These are phyloP conservation scores for Chaetops frenatus DNA, from an alignment of 2,113 vertebrate genomes.

Conservation along the genomic window DNA sequence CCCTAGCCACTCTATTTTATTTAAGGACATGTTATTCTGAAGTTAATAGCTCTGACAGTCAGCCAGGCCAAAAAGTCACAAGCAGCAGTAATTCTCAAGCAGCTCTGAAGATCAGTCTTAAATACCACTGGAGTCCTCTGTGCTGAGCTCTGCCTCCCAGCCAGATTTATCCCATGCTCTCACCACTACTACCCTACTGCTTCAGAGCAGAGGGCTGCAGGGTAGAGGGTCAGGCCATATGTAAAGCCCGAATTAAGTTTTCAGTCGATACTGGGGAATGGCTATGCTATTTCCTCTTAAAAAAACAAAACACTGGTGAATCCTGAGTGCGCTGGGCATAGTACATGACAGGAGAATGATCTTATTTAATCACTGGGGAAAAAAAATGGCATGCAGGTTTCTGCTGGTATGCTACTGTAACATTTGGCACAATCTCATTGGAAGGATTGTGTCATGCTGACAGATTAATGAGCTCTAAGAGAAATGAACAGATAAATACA, in stretches of 20 bases:
- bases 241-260: slow-evolving; percentile 15
- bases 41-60: slow-evolving; percentile 71
- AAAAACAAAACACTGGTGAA: neutral
- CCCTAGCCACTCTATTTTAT: neutral
- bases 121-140: slow-evolving; percentile 24
- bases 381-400: neutral
- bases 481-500: neutral
- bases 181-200: neutral
- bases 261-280: neutral
- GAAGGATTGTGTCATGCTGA: slow-evolving; percentile 33
- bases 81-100: slow-evolving; percentile 66
- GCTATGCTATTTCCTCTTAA: neutral
- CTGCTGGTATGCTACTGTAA: slow-evolving; percentile 21
- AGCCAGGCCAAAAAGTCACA: slow-evolving; percentile 68
- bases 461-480: slow-evolving; percentile 4
- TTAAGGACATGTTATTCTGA: slow-evolving; percentile 56
- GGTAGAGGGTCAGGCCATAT: neutral
- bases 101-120: slow-evolving; percentile 60
- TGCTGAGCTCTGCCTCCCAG: slow-evolving; percentile 1
- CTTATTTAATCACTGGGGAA: slow-evolving; percentile 22
- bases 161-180: neutral
- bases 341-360: slow-evolving; percentile 22
- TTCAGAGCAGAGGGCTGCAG: neutral
- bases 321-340: neutral
- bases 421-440: slow-evolving; percentile 1